Evolutionary conservation across 2,113 vertebrate species (phyloP).

Genomic region (Tetrao urogallus): DNA sequence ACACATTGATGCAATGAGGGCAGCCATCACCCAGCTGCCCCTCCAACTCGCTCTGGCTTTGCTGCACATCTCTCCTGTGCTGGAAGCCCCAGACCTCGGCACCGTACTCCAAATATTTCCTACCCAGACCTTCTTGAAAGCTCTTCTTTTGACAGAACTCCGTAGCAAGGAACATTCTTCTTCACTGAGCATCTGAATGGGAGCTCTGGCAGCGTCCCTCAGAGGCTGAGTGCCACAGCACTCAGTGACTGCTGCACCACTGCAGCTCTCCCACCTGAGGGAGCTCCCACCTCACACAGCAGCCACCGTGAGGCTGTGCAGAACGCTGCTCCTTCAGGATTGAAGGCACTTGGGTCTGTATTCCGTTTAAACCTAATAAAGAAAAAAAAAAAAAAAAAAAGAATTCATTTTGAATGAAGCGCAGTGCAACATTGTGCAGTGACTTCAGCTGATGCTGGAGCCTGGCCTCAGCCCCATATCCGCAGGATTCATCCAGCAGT

Average conservation of each 20-base stretch:
- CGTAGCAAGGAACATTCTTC: rapidly evolving
- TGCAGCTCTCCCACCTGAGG: background rate
- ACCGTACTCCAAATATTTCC: rapidly evolving
- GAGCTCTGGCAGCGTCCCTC: background rate
- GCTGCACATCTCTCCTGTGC: background rate
- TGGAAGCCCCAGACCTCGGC: too few relatives aligned
- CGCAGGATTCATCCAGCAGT: constrained; percentile 75
- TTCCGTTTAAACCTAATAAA: background rate
- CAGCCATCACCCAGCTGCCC: background rate
- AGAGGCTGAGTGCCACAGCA: rapidly evolving
- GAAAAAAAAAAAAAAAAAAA: background rate
- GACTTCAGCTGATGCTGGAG: rapidly evolving
- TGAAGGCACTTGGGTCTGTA: background rate
- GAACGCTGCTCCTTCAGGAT: background rate
- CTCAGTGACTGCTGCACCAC: rapidly evolving
- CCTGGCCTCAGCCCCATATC: constrained; percentile 77
- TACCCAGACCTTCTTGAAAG: background rate
- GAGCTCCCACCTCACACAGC: rapidly evolving
- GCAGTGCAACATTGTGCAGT: rapidly evolving
- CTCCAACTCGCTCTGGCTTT: rapidly evolving
- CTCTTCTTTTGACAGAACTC: background rate
- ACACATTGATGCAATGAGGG: background rate
- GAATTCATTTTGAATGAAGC: rapidly evolving
- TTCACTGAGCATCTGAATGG: rapidly evolving
- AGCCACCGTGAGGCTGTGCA: background rate